phyloP scores from a whole-genome alignment of 2,888 invertebrate genomes.

The Melanostoma mellinum region DNA sequence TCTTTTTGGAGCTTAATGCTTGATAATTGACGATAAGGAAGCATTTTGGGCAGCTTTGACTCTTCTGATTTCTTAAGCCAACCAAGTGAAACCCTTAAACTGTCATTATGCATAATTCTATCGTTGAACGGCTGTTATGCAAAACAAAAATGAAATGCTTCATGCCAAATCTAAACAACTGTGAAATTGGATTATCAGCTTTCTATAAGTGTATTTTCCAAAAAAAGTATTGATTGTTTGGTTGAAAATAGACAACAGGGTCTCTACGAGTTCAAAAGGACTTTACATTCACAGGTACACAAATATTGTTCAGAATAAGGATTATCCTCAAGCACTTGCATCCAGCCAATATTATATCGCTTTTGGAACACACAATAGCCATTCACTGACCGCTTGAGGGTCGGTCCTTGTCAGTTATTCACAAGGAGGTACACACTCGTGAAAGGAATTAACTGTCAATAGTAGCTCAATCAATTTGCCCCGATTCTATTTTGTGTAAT shows the following conservation, averaged over 20 bases:
- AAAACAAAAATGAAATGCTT: slow-evolving; percentile 23
- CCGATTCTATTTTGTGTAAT: slow-evolving; percentile 32
- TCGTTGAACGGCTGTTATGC: slow-evolving; percentile 1
- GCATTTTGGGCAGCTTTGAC: too few relatives aligned
- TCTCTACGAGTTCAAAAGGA: slow-evolving; percentile 5
- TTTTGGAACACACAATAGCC: slow-evolving; percentile 45
- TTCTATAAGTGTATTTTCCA: slow-evolving; percentile 10
- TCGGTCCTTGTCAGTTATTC: slow-evolving; percentile 41
- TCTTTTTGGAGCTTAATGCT: too few relatives aligned
- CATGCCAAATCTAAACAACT: slow-evolving; percentile 43
- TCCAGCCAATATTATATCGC: slow-evolving; percentile 45
- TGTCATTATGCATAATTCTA: neutral
- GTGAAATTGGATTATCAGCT: slow-evolving; percentile 64
- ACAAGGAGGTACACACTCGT: slow-evolving; percentile 28
- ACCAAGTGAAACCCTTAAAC: neutral
- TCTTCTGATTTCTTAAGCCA: too few relatives aligned
- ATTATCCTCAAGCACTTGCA: slow-evolving; percentile 63
- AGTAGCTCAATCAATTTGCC: slow-evolving; percentile 67
- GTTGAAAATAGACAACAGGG: slow-evolving; percentile 9
- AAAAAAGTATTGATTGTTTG: slow-evolving; percentile 40
- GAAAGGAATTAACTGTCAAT: slow-evolving; percentile 59
- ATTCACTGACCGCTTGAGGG: slow-evolving; percentile 64
- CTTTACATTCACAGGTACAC: slow-evolving; percentile 34
- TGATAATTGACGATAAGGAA: too few relatives aligned
- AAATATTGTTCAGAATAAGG: slow-evolving; percentile 16